phyloP scores from a whole-genome alignment of 2,113 vertebrate species.

The Coptodon bakossiorum region DNA sequence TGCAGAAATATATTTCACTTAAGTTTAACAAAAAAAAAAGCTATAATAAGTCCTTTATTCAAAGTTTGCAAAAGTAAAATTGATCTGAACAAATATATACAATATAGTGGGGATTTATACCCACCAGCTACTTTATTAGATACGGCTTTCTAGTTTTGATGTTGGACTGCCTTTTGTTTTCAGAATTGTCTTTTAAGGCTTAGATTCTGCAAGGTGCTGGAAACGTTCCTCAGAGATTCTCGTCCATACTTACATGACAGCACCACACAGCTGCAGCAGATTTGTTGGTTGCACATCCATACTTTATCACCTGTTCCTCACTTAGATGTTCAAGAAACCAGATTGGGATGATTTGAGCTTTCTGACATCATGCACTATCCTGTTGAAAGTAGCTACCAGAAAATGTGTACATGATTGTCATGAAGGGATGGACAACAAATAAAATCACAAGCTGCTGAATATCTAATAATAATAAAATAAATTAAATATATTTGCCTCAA shows the following conservation, averaged over 20 bases:
- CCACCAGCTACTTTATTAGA: not conserved
- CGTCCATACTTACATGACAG: not conserved
- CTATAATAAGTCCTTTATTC: not conserved
- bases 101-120: not conserved
- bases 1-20: not conserved
- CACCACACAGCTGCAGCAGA: not conserved
- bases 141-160: not conserved
- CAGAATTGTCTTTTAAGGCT: not conserved
- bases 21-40: fast-evolving
- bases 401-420: not conserved
- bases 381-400: not conserved
- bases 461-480: not conserved
- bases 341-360: not conserved
- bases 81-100: not conserved
- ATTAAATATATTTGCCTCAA: not conserved
- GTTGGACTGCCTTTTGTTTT: not conserved
- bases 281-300: not conserved
- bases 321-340: not conserved
- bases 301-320: not conserved
- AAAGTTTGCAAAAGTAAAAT: not conserved
- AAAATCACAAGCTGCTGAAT: not conserved
- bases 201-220: not conserved
- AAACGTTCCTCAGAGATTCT: not conserved
- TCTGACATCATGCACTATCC: not conserved
- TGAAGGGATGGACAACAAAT: not conserved